phyloP scores from a whole-genome alignment of 2,797 vertebrate genomes.

The Pseudotriccus pelzelni region DNA sequence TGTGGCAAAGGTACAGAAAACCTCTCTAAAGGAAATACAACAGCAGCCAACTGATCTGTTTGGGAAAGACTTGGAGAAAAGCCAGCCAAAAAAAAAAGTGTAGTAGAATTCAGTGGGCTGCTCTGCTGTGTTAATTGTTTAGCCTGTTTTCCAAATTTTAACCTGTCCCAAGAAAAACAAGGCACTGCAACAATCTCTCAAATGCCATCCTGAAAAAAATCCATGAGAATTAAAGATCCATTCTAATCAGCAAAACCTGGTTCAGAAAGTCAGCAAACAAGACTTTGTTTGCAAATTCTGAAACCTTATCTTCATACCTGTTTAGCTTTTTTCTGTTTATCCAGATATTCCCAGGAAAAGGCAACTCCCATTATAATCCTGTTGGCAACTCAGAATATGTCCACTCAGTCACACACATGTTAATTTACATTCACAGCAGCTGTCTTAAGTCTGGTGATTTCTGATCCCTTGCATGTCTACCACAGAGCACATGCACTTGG shows the following conservation, averaged over 20 bases:
- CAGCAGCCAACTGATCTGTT: neutral
- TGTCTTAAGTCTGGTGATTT: constrained; percentile 2
- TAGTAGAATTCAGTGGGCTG: neutral
- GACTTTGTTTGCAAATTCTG: neutral
- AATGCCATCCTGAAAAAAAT: neutral
- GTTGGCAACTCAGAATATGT: neutral
- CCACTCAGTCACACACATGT: neutral
- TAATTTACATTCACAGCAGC: constrained; percentile 20
- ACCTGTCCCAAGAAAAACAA: neutral
- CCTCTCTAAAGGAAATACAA: neutral
- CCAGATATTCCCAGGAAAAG: neutral
- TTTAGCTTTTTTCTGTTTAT: neutral
- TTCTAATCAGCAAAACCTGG: neutral
- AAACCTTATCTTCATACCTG: neutral
- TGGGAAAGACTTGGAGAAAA: neutral
- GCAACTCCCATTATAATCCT: neutral
- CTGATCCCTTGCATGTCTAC: neutral
- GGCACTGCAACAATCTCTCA: neutral
- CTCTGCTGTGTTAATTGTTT: neutral
- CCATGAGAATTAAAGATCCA: neutral
- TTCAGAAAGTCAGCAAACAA: neutral
- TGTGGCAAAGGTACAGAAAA: neutral
- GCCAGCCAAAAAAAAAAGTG: neutral
- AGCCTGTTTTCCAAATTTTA: neutral
- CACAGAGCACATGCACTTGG: neutral